Conservation (phyloP, 2,113 vertebrate species). For the Antennarius striatus region DNA sequence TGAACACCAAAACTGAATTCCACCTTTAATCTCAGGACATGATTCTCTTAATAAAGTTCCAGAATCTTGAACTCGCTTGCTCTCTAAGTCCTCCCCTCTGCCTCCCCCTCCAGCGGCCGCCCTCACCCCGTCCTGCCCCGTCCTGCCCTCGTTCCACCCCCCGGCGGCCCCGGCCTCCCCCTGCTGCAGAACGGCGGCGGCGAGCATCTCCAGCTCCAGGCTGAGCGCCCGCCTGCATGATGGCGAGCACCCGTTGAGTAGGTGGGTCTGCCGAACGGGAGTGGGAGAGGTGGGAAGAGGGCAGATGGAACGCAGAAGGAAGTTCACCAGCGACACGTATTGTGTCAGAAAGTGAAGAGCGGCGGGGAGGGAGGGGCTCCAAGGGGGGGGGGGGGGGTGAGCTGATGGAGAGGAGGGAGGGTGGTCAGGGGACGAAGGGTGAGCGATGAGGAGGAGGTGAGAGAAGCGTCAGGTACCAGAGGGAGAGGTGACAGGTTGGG, state of each 20-base stretch:
- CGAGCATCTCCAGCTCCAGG: constrained; percentile 64
- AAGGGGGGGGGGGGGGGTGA: constrained; percentile 10
- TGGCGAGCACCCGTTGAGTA: constrained; percentile 84
- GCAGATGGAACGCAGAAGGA: constrained; percentile 90
- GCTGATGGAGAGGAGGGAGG: constrained; percentile 20
- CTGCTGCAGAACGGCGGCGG: constrained; percentile 61
- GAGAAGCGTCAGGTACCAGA: constrained; percentile 58
- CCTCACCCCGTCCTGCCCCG: too few species aligned
- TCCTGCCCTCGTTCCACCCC: too few species aligned
- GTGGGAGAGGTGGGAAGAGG: constrained; percentile 85
- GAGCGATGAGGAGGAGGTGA: constrained; percentile 47
- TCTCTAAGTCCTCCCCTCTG: too few species aligned
- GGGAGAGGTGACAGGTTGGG: constrained; percentile 56
- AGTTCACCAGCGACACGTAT: constrained; percentile 80
- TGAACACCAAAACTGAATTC: too few species aligned
- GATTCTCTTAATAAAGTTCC: too few species aligned
- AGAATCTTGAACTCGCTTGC: too few species aligned
- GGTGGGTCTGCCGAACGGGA: constrained; percentile 83
- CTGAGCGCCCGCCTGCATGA: constrained; percentile 63
- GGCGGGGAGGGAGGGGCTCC: constrained; percentile 60
- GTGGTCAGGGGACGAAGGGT: constrained; percentile 22
- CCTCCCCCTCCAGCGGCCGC: too few species aligned
- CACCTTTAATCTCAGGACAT: too few species aligned
- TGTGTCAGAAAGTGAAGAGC: constrained; percentile 82
- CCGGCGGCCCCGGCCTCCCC: constrained; percentile 38